Evolutionary conservation across 2,888 invertebrate species (phyloP), one percentile per base, ranked within the genome.

Genomic region (Brachylomia viminalis): DNA sequence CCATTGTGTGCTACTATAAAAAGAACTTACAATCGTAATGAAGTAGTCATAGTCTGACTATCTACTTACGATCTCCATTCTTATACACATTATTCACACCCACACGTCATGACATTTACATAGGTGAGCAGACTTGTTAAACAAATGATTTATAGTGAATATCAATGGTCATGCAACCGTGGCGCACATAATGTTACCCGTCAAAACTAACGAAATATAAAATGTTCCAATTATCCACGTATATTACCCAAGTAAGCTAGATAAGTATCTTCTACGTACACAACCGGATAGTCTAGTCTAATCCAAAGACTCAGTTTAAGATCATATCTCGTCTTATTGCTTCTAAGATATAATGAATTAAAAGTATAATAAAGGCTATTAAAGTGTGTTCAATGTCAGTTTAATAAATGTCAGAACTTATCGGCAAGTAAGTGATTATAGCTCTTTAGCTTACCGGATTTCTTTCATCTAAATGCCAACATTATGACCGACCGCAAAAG

Each of bases 401-500:
- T 72, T 72, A 72, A 76, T 82, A 84, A 82, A 87, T 84, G 82
- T 71, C 82, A 87, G 71, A 67, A 79, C 80, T 79, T 80, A 70
- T 83, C 71, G 71, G 62, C 66, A 61, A 52, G 45, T 80, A 71
- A 74, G 75, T 77, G 62, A 78, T 77, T 75, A 66, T 54, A 73
- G 54, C 45, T 71, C 20, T 75, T 71, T 69, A 80, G n/a, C 45
- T 65, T 66, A 74, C 72, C 69, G 72, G 79, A 82, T 87, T 89
- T 87, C 84, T 84, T 70, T 71, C 58, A 66, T 77, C 74, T 85
- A 85, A 88, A 87, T 85, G 78, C 69, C 84, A 82, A 72, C 69
- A 79, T 82, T 77, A 79, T 79, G 75, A 79, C 75, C 78, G 69
- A 86, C 88, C 84, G 82, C 88, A 88, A 89, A 88, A 89, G 65